These are phyloP conservation scores for Enteromius trimaculatus DNA, from an alignment of 2,797 vertebrate genomes.

Conservation along the genomic window DNA sequence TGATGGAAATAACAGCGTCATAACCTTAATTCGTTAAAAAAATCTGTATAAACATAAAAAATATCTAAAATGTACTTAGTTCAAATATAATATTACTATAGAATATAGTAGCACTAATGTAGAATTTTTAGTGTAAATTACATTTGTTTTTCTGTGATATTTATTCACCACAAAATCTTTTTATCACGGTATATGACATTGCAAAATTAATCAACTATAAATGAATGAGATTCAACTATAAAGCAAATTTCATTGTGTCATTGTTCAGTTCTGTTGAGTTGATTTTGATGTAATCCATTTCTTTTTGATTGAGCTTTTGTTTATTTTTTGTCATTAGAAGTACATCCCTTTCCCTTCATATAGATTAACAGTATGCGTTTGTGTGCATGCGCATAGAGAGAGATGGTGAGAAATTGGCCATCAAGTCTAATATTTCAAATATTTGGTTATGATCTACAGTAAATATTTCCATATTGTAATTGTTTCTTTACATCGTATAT, in stretches of 20 bases:
- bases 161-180: not conserved
- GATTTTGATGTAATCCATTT: too few species aligned
- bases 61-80: not conserved
- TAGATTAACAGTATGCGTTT: not conserved
- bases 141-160: not conserved
- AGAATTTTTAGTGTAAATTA: not conserved
- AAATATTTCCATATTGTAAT: not conserved
- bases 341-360: not conserved
- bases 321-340: not conserved
- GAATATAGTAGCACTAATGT: too few species aligned
- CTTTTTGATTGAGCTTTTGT: not conserved
- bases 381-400: not conserved
- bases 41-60: too few species aligned
- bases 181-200: not conserved
- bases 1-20: not conserved
- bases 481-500: not conserved
- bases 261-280: not conserved
- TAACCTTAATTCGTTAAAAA: not conserved
- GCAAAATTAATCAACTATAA: not conserved
- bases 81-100: not conserved
- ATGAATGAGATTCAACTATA: not conserved
- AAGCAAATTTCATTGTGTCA: not conserved
- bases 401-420: not conserved
- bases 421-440: too few species aligned
- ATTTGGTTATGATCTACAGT: too few species aligned